Conservation (phyloP, 2,797 vertebrate genomes). For the Onychomys torridus region DNA sequence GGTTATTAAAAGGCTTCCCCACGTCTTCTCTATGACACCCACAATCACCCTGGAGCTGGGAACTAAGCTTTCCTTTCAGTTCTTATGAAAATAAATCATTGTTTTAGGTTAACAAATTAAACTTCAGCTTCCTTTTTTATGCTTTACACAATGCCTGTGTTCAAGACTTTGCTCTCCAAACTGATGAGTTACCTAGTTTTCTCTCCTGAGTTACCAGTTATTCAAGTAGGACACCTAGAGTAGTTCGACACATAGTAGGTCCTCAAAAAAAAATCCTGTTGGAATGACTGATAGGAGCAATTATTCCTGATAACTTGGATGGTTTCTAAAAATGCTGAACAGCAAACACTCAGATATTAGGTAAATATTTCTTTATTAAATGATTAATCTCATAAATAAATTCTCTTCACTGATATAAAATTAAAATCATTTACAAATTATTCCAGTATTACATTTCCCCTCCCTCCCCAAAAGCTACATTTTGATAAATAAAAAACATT, state of each 20-base stretch:
- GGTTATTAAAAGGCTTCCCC: slow-evolving; percentile 39
- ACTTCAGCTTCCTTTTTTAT: slow-evolving; percentile 34
- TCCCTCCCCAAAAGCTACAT: slow-evolving; percentile 96
- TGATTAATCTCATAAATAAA: slow-evolving; percentile 99
- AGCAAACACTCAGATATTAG: slow-evolving; percentile 81
- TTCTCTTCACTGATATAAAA: slow-evolving; percentile 99
- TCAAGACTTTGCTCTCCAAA: not conserved
- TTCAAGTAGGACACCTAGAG: not conserved
- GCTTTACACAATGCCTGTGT: not conserved
- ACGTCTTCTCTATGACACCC: not conserved
- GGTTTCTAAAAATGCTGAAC: slow-evolving; percentile 52
- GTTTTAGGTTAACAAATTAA: slow-evolving; percentile 39
- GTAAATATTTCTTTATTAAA: slow-evolving; percentile 93
- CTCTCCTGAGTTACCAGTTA: not conserved
- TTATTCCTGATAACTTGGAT: not conserved
- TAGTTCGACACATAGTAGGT: not conserved
- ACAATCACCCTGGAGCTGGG: not conserved
- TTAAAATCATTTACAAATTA: slow-evolving; percentile 99
- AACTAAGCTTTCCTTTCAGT: not conserved
- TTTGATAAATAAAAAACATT: slow-evolving; percentile 99
- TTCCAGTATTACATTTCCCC: slow-evolving; percentile 99
- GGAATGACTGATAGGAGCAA: not conserved
- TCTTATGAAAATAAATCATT: slow-evolving; percentile 54
- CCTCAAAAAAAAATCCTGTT: not conserved
- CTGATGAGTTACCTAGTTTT: slow-evolving; percentile 8